These are phyloP conservation scores for Sisor rabdophorus DNA, from an alignment of 2,113 vertebrate species.

Conservation along the genomic window DNA sequence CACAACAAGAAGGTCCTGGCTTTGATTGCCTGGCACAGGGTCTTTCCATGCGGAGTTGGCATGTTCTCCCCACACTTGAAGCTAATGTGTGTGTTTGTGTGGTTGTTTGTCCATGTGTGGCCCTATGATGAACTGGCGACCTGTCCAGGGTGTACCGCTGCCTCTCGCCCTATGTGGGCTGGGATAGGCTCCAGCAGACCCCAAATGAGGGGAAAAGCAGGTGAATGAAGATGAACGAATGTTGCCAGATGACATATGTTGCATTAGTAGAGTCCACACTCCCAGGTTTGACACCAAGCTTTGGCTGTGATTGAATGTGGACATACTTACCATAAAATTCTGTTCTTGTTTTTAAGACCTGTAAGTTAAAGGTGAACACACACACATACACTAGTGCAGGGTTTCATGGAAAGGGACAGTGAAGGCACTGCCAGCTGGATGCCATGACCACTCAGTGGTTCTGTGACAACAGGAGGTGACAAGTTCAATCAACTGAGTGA, in stretches of 20 bases:
- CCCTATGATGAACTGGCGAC: too few relatives aligned
- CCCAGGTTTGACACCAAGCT: neutral
- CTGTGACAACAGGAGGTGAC: slow-evolving; percentile 63
- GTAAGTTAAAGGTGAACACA: slow-evolving; percentile 38
- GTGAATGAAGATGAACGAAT: too few relatives aligned
- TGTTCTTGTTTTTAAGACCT: slow-evolving; percentile 5
- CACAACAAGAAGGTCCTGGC: too few relatives aligned
- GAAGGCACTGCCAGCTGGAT: slow-evolving; percentile 50
- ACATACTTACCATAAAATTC: slow-evolving; percentile 18
- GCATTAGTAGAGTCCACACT: neutral
- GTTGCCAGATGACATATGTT: neutral
- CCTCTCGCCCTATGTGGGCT: too few relatives aligned
- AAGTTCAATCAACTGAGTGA: slow-evolving; percentile 62
- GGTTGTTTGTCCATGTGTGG: too few relatives aligned
- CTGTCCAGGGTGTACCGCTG: too few relatives aligned
- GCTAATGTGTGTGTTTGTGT: too few relatives aligned
- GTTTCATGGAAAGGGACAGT: slow-evolving; percentile 32
- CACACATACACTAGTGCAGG: slow-evolving; percentile 40
- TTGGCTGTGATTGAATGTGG: slow-evolving; percentile 19
- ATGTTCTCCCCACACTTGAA: too few relatives aligned
- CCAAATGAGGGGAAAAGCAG: too few relatives aligned
- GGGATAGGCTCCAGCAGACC: too few relatives aligned
- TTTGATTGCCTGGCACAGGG: too few relatives aligned
- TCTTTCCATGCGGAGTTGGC: too few relatives aligned
- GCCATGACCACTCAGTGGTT: slow-evolving; percentile 46